Evolutionary conservation across 64 coral and sea anemone species (phyloP), one percentile per base, ranked within the genome.

Genomic region (Catalaphyllia jardinei): DNA sequence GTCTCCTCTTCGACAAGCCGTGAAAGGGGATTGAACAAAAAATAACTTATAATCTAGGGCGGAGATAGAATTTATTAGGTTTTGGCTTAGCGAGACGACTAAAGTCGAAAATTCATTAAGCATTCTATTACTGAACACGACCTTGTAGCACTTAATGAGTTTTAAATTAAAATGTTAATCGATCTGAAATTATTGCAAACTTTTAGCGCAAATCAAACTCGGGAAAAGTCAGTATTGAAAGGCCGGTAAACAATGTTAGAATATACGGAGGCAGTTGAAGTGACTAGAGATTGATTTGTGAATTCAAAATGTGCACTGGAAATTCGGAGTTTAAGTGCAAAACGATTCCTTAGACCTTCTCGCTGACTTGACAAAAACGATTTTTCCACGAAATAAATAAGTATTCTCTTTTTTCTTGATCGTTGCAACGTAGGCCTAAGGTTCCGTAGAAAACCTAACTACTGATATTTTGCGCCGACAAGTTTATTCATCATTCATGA

Each of bases 101-200:
- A 29, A 2, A 69, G 22, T 69, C 65, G 65, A 69, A 69, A n/a
- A n/a, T 69, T 69, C 65, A 69, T n/a, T 69, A 69, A 69, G 65
- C 24, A 25, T 24, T 0, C 22, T 69, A 11, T 69, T 25, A 4
- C 65, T 69, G 49, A 79, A 79, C 10, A 1, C 4, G 19, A 27
- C 6, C 22, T 12, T 79, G 50, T 25, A 79, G n/a, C 52, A 18
- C 33, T 77, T 50, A 46, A 77, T 77, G 74, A 77, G 39, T 77
- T 77, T 50, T 39, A 83, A 67, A 67, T 67, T 83, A 35, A 83
- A 83, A 60, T n/a, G 65, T 28, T 69, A 69, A 69, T 69, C 65
- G 65, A 12, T 69, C n/a, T 69, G 22, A 27, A 69, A 69, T 69
- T 27, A 69, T 25, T 27, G 57, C 8, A 10, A 13, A 31, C 61